Conservation (phyloP, 2,888 invertebrate genomes). For the Cryptops parisi region DNA sequence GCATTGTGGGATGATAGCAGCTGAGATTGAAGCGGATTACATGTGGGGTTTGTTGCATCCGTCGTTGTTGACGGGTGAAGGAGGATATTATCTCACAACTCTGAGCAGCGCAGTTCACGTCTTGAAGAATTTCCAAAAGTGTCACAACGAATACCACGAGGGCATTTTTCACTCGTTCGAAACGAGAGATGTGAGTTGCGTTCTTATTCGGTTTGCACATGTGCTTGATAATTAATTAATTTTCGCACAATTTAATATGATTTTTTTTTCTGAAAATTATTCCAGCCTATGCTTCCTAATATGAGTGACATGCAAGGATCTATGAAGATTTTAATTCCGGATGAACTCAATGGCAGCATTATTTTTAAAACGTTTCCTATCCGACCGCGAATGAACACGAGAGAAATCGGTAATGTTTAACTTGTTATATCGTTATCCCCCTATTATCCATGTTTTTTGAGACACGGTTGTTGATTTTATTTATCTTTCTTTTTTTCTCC, state of each 20-base stretch:
- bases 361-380: conserved; percentile 80
- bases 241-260: no score
- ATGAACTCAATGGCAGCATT: conserved; percentile 83
- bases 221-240: neutral
- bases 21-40: conserved; percentile 88
- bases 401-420: conserved; percentile 65
- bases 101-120: conserved; percentile 84
- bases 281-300: neutral
- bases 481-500: conserved; percentile 19
- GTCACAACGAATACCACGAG: conserved; percentile 5
- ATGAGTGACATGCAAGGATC: conserved; percentile 43
- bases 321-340: conserved; percentile 80
- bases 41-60: conserved; percentile 90
- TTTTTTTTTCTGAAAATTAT: neutral
- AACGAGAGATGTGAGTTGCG: conserved; percentile 5
- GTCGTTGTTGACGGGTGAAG: conserved; percentile 77
- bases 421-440: neutral
- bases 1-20: conserved; percentile 73
- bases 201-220: neutral
- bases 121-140: conserved; percentile 48
- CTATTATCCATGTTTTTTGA: neutral
- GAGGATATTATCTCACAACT: conserved; percentile 87
- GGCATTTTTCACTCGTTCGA: conserved; percentile 3
- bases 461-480: neutral
- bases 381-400: conserved; percentile 80